Evolutionary conservation across 2,888 invertebrate genomes (phyloP).

Genomic region (Resseliella maxima): DNA sequence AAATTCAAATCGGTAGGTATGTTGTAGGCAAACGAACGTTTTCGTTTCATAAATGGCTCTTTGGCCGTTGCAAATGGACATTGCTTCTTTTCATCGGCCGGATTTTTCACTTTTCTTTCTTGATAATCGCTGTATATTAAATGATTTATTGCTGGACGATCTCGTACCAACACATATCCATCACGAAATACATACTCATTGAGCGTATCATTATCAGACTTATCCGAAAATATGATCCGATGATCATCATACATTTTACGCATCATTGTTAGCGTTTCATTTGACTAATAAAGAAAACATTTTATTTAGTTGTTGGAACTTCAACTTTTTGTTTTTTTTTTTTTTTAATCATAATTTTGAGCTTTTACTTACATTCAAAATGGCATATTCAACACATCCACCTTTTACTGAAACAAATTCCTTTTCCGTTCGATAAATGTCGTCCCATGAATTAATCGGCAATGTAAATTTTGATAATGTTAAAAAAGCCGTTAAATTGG

Average conservation of each 20-base stretch:
- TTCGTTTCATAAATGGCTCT: constrained; percentile 73
- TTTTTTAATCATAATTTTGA: neutral
- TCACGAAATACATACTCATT: constrained; percentile 67
- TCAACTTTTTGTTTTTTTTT: neutral
- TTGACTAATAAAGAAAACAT: constrained; percentile 61
- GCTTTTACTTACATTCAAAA: constrained; percentile 71
- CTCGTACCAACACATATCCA: constrained; percentile 75
- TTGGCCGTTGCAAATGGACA: constrained; percentile 84
- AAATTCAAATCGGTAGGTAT: constrained; percentile 71
- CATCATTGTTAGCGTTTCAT: constrained; percentile 65
- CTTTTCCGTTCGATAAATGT: constrained; percentile 75
- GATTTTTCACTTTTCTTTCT: constrained; percentile 70
- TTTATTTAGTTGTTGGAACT: no score
- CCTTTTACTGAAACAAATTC: constrained; percentile 79
- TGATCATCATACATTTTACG: constrained; percentile 64
- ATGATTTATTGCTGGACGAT: constrained; percentile 76
- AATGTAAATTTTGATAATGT: constrained; percentile 87
- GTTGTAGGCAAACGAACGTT: constrained; percentile 80
- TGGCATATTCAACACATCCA: constrained; percentile 75
- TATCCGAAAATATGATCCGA: constrained; percentile 64
- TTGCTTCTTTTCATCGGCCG: constrained; percentile 72
- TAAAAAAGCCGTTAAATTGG: constrained; percentile 88
- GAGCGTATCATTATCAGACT: constrained; percentile 49
- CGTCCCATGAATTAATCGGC: constrained; percentile 77
- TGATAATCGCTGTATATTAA: constrained; percentile 79